These are phyloP conservation scores for Ecliptopera silaceata DNA, from an alignment of 2,888 invertebrate species.

Conservation along the genomic window DNA sequence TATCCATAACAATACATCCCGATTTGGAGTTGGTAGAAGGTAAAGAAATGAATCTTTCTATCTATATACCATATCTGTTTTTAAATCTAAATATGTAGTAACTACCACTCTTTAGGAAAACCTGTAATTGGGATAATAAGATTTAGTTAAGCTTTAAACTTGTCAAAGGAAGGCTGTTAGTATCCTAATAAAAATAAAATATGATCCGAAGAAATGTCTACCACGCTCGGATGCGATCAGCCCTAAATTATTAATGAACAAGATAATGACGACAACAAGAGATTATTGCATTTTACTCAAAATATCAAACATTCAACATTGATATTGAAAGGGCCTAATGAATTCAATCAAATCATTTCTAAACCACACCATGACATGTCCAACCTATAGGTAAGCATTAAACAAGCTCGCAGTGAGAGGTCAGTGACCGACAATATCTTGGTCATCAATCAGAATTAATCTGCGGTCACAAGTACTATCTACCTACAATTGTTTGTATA, in stretches of 20 bases:
- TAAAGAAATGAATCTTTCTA: too few species aligned
- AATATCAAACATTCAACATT: neutral
- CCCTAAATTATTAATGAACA: neutral
- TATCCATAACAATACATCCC: too few species aligned
- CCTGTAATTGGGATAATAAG: too few species aligned
- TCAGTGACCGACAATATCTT: constrained; percentile 49
- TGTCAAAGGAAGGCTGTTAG: too few species aligned
- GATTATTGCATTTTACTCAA: neutral
- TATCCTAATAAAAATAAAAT: too few species aligned
- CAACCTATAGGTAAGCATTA: neutral
- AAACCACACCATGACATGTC: neutral
- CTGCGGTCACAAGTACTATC: constrained; percentile 41
- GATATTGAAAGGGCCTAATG: neutral
- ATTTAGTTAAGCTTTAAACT: too few species aligned
- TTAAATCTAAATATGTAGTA: too few species aligned
- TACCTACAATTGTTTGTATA: constrained; percentile 31
- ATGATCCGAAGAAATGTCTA: too few species aligned
- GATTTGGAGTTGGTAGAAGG: too few species aligned
- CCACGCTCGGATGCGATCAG: neutral
- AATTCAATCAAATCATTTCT: constrained; percentile 7
- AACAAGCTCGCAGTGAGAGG: constrained; percentile 32
- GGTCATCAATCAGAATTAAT: constrained; percentile 62
- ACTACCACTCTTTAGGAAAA: too few species aligned
- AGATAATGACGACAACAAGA: neutral
- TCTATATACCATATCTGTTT: too few species aligned